Percentiles rank a stretch among this genome's conserved stretches.
Conservation (phyloP, 2,113 vertebrate species). For the Donacobius atricapilla region DNA sequence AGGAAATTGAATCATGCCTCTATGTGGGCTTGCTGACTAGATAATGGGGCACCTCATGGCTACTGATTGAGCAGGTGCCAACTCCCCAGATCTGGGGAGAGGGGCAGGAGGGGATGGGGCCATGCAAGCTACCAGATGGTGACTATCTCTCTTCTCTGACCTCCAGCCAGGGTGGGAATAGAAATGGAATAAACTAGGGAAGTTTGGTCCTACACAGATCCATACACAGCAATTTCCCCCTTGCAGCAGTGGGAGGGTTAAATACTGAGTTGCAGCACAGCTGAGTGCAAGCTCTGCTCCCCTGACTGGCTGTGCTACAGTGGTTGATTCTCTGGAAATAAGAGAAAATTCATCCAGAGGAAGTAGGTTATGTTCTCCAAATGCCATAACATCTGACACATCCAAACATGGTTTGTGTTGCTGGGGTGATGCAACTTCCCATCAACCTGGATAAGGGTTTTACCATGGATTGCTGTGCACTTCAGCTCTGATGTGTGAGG, state of each 20-base stretch:
- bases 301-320: not conserved
- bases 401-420: not conserved
- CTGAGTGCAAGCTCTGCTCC: not conserved
- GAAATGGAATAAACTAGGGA: not conserved
- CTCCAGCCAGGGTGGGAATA: not conserved
- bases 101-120: not conserved
- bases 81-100: not conserved
- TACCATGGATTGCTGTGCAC: not conserved
- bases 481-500: not conserved
- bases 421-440: not conserved
- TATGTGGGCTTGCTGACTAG: not conserved
- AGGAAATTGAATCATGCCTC: not conserved
- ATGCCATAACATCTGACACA: not conserved
- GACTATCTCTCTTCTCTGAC: not conserved
- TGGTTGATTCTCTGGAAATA: not conserved
- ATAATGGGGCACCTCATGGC: not conserved
- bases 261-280: not conserved
- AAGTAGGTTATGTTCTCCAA: not conserved
- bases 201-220: not conserved
- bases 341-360: not conserved
- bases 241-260: not conserved
- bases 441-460: not conserved
- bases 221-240: not conserved
- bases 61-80: not conserved
- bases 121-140: fast-evolving